Percentiles rank a stretch among this genome's conserved stretches.
These are phyloP conservation scores for Saturnia pavonia DNA, from an alignment of 2,888 invertebrate genomes.

Conservation along the genomic window DNA sequence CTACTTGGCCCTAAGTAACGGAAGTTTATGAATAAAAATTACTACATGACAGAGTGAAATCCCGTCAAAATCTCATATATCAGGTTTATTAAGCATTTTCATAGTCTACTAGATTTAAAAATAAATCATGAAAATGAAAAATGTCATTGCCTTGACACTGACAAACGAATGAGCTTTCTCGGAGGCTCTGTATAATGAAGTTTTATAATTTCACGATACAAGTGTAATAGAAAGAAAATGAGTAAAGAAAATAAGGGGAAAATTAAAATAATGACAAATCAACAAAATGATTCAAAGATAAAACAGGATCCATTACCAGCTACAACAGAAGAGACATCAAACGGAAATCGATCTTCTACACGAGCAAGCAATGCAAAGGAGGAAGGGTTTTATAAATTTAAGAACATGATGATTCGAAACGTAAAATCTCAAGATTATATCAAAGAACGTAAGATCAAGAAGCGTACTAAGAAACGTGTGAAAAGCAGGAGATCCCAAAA, in stretches of 20 bases:
- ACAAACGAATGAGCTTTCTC: slow-evolving; percentile 36
- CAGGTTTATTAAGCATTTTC: too few relatives aligned
- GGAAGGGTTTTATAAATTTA: slow-evolving; percentile 59
- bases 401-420: slow-evolving; percentile 55
- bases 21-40: too few relatives aligned
- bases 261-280: slow-evolving; percentile 35
- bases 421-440: slow-evolving; percentile 40
- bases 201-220: slow-evolving; percentile 24
- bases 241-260: slow-evolving; percentile 42
- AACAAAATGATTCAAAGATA: slow-evolving; percentile 33
- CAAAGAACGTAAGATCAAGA: slow-evolving; percentile 35
- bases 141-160: slow-evolving; percentile 25
- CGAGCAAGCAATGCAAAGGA: slow-evolving; percentile 53
- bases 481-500: slow-evolving; percentile 43
- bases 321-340: slow-evolving; percentile 18
- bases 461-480: slow-evolving; percentile 40
- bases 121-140: slow-evolving; percentile 12
- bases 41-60: too few relatives aligned
- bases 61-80: too few relatives aligned
- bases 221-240: slow-evolving; percentile 36
- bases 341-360: slow-evolving; percentile 31
- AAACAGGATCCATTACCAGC: slow-evolving; percentile 31
- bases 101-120: slow-evolving; percentile 28
- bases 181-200: slow-evolving; percentile 38
- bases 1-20: too few relatives aligned